A percentile compares a stretch with the other conserved stretches of the same genome.
Evolutionary conservation across 2,113 vertebrate genomes (phyloP).

Genomic region (Gymnocephalus cernua): DNA sequence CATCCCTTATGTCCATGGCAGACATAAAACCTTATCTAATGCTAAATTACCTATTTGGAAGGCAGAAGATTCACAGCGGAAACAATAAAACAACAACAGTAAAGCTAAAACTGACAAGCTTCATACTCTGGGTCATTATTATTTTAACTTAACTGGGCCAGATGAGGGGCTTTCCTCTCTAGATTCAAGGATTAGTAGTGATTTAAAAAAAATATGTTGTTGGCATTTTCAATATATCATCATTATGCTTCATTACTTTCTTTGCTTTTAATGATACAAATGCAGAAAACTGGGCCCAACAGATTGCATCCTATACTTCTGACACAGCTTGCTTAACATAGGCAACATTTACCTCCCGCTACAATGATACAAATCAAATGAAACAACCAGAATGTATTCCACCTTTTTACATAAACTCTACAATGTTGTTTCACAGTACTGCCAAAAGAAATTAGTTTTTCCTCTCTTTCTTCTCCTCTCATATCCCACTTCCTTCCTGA

Average conservation of each 20-base stretch:
- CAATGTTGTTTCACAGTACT: slow-evolving; percentile 19
- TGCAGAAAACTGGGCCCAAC: not conserved
- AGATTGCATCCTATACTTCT: slow-evolving; percentile 1
- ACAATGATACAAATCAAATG: slow-evolving; percentile 4
- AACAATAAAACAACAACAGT: slow-evolving; percentile 37
- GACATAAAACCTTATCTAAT: slow-evolving; percentile 31
- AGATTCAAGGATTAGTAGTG: not conserved
- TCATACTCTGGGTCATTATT: slow-evolving; percentile 8
- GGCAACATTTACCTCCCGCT: not conserved
- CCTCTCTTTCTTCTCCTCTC: slow-evolving; percentile 7
- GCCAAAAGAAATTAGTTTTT: slow-evolving; percentile 15
- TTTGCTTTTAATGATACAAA: slow-evolving; percentile 10
- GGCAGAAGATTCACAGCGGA: not conserved
- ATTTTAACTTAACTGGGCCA: slow-evolving; percentile 4
- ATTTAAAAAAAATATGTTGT: not conserved
- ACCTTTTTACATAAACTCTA: not conserved
- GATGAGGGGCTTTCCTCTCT: not conserved
- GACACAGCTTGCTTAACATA: not conserved
- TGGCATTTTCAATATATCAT: not conserved
- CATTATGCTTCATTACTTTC: not conserved
- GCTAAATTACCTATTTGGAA: slow-evolving; percentile 17
- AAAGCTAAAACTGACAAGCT: not conserved
- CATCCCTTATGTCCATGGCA: slow-evolving; percentile 29
- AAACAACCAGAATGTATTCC: not conserved
- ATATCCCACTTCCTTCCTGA: slow-evolving; percentile 28